Base-by-base conservation (phyloP, 2,113 vertebrate species). In the Ictalurus punctatus region DNA sequence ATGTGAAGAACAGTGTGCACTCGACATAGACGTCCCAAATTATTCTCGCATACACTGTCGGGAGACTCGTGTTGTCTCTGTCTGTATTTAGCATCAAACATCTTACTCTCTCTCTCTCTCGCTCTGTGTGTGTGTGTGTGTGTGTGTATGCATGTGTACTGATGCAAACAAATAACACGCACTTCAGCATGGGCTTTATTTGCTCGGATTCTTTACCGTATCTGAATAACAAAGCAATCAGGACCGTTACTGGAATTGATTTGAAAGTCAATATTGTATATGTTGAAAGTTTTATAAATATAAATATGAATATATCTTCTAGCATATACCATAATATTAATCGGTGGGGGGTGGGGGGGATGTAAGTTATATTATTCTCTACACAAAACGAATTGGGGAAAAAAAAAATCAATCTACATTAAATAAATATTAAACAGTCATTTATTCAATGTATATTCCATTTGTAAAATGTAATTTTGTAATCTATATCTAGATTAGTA, bases 21-120 rank as follows among this genome's bases (percentile, higher is more conserved):
- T 81, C 82, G 65, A 85, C 88, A 87, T 87, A 79, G 91, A 92
- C 90, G 89, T 93, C 91, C 76, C 91, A 92, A 93, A 93, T 94
- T 95, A 93, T 93, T 92, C 48, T 37, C 61, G 87, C 71, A 89
- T 86, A 44, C 89, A 90, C 78, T 83, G 37, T 88, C 92, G 56
- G 87, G 65, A 83, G 61, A 86, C 37, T 74, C 69, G 78, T 56
- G 79, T 86, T 56, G 52, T 88, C 73, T 89, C 85, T 21, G n/a
- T 63, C 85, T 90, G 78, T 82, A 79, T 86, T 79, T 90, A 85
- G 19, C 83, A 81, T 80, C 87, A 76, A 67, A 56, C 84, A 69
- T 84, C 59, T 87, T 44, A 44, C 71, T 48, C 37, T n/a, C 4
- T 69, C 63, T 71, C 86, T 89, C 74, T 85, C 25, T 78, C 88